Evolutionary conservation across 2,888 invertebrate genomes (phyloP).

Genomic region (Caenorhabditis angaria): DNA sequence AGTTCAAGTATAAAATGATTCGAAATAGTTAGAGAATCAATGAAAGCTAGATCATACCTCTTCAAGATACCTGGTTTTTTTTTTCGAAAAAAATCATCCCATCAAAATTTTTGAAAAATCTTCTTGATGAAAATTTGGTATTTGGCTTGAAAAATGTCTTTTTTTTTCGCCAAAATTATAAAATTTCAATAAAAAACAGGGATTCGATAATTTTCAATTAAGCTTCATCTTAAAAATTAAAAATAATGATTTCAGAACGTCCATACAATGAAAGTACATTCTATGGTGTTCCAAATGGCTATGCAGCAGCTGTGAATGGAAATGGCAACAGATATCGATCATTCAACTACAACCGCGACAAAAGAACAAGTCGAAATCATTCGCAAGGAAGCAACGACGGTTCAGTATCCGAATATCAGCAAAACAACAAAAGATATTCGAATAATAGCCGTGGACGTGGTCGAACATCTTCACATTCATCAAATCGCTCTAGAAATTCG

Average conservation of each 20-base stretch:
- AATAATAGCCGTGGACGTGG: constrained; percentile 11
- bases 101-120: no score
- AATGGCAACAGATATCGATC: constrained; percentile 17
- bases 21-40: no score
- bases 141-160: neutral
- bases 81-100: no score
- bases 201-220: neutral
- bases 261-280: neutral
- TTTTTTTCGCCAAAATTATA: neutral
- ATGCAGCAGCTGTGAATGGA: neutral
- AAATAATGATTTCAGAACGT: constrained; percentile 14
- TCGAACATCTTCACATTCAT: constrained; percentile 22
- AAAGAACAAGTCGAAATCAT: constrained; percentile 10
- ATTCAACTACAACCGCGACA: neutral
- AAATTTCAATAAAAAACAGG: neutral
- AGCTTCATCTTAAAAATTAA: no score
- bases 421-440: neutral
- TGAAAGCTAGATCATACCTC: no score
- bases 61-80: no score
- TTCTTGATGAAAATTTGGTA: no score
- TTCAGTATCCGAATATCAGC: constrained; percentile 12
- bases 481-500: constrained; percentile 13
- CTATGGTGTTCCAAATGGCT: neutral
- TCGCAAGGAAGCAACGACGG: constrained; percentile 25
- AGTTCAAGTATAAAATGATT: no score